Evolutionary conservation across 2,888 invertebrate genomes (phyloP).

Genomic region (Dynastes hyllus): DNA sequence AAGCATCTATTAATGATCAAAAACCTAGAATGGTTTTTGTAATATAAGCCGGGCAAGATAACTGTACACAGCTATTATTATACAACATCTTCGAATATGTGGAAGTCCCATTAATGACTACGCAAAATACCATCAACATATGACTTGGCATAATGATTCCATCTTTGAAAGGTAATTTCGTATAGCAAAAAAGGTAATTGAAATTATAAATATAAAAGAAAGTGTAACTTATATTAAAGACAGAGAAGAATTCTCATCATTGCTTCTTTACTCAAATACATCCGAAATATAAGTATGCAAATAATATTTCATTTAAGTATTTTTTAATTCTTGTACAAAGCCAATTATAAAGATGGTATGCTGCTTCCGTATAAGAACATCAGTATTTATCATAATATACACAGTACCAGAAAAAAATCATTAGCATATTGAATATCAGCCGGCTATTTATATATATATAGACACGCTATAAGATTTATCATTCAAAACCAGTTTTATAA

Average conservation of each 20-base stretch:
- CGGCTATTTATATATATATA: background rate
- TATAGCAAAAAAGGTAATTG: conserved; percentile 31
- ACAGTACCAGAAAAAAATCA: conserved; percentile 9
- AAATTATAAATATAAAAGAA: conserved; percentile 26
- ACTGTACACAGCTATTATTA: conserved; percentile 31
- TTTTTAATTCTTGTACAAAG: too few relatives aligned
- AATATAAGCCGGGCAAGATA: conserved; percentile 14
- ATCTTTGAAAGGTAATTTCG: conserved; percentile 6
- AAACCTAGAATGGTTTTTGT: conserved; percentile 4
- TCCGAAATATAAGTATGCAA: too few relatives aligned
- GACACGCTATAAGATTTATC: conserved; percentile 1
- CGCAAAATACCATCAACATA: conserved; percentile 28
- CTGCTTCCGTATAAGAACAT: conserved; percentile 2
- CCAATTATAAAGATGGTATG: too few relatives aligned
- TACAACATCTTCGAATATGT: conserved; percentile 25
- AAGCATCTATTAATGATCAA: background rate
- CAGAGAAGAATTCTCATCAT: background rate
- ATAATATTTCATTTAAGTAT: too few relatives aligned
- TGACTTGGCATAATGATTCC: conserved; percentile 34
- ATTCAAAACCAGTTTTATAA: conserved; percentile 33
- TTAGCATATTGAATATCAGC: conserved; percentile 35
- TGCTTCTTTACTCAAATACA: too few relatives aligned
- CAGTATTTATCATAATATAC: background rate
- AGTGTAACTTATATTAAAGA: background rate
- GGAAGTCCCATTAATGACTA: conserved; percentile 38